Percentiles rank a stretch among this genome's conserved stretches.
Evolutionary conservation across 2,113 vertebrate species (phyloP).

Genomic region (Nibea albiflora): DNA sequence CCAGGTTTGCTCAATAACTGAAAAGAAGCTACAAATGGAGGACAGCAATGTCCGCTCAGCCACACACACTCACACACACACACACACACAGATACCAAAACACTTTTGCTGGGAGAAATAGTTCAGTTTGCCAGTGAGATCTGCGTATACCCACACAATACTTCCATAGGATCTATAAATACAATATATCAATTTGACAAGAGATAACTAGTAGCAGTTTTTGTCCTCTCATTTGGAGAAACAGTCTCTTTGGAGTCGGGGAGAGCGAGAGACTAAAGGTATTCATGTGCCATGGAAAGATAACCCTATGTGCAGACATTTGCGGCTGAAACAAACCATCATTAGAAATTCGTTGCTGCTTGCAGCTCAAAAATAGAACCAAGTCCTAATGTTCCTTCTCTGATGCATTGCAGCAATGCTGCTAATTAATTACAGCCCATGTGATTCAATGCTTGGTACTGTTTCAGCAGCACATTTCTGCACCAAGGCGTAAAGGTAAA

Average conservation of each 20-base stretch:
- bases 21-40: slow-evolving; percentile 25
- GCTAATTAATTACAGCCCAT: background rate
- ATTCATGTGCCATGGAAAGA: slow-evolving; percentile 39
- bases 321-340: background rate
- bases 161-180: slow-evolving; percentile 77
- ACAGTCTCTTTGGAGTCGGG: slow-evolving; percentile 48
- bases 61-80: slow-evolving; percentile 29
- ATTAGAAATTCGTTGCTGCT: slow-evolving; percentile 21
- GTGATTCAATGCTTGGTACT: slow-evolving; percentile 2
- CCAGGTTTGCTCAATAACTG: slow-evolving; percentile 39
- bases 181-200: slow-evolving; percentile 67
- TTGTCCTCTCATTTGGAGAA: slow-evolving; percentile 31
- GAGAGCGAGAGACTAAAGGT: slow-evolving; percentile 1
- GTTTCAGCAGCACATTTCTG: slow-evolving; percentile 1
- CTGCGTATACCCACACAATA: slow-evolving; percentile 55
- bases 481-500: slow-evolving; percentile 6
- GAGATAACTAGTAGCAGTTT: slow-evolving; percentile 35
- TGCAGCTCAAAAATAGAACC: slow-evolving; percentile 19
- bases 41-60: slow-evolving; percentile 32
- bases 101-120: slow-evolving; percentile 25
- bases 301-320: slow-evolving; percentile 5
- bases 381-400: background rate
- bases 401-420: background rate
- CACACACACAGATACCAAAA: slow-evolving; percentile 27
- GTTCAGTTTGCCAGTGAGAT: slow-evolving; percentile 32